phyloP scores from a whole-genome alignment of 2,888 invertebrate species.

The Apodemia duryi region DNA sequence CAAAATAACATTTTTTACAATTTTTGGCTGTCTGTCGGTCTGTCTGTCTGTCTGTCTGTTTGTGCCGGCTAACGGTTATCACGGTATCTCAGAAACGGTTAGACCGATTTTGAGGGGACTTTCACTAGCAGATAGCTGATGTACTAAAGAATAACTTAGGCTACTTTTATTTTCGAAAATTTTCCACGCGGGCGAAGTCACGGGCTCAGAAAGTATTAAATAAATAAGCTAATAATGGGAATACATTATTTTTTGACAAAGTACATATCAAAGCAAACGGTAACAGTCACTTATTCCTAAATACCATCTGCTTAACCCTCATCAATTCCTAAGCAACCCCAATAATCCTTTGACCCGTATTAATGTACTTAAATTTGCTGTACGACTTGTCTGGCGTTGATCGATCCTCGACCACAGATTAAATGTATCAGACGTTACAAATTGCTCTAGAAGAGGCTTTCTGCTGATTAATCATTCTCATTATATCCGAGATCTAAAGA shows the following conservation, averaged over 20 bases:
- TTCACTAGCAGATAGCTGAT: too few relatives aligned
- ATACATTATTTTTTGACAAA: not conserved
- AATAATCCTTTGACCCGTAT: conserved; percentile 19
- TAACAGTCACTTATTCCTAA: conserved; percentile 8
- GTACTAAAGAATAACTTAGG: too few relatives aligned
- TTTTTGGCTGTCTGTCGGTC: too few relatives aligned
- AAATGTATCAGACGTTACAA: conserved; percentile 11
- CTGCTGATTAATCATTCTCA: conserved; percentile 1
- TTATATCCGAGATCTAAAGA: not conserved
- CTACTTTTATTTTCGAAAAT: too few relatives aligned
- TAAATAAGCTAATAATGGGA: too few relatives aligned
- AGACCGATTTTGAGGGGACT: too few relatives aligned
- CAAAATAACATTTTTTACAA: too few relatives aligned
- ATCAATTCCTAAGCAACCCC: conserved; percentile 17
- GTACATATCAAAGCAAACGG: not conserved
- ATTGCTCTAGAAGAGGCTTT: not conserved
- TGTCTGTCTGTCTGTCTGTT: too few relatives aligned
- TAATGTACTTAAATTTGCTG: not conserved
- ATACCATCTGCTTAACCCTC: conserved; percentile 21
- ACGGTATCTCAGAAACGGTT: too few relatives aligned
- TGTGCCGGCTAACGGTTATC: too few relatives aligned
- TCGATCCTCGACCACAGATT: conserved; percentile 11
- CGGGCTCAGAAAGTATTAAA: too few relatives aligned
- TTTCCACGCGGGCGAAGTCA: too few relatives aligned
- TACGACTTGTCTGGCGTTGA: conserved; percentile 7